Base-by-base conservation (phyloP, 2,113 vertebrate genomes). In the Poeciliopsis retropinna region DNA sequence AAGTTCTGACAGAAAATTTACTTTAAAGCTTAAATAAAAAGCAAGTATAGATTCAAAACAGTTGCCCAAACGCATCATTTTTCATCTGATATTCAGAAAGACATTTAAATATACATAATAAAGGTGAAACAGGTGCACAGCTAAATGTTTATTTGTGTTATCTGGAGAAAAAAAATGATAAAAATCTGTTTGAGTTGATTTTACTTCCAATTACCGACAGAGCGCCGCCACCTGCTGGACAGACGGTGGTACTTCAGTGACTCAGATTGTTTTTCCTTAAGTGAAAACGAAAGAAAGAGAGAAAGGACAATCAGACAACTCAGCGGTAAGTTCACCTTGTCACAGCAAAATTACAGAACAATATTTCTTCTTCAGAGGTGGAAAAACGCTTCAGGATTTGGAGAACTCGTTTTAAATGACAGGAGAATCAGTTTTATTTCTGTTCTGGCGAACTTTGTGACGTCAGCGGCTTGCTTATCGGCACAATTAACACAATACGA, bases 191-290 rank as follows among this genome's bases (percentile, higher is more conserved):
- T 47, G 5, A 47, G 17, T 47, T 47, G 44, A 19, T 17, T 47
- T 47, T 47, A 19, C 14, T 22, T 14, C 4, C 5, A 17, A 14
- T 39, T 8, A 39, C 6, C 3, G 44, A 5, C 11, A 6, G 75
- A 72, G 69, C 22, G 47, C 60, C 71, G 75, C 65, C 88, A 71
- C n/a, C 90, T 90, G 71, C 71, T 80, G 88, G 81, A 65, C 25
- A 70, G 0, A 19, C 3, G 0, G 0, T 1, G 22, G 4, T 9
- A 83, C 0, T 63, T 60, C 75, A 79, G 0, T n/a, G 1, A n/a
- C 2, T 37, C 25, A 10, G 30, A 34, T 14, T 2, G 3, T 1
- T 11, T 60, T 10, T 2, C 0, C 25, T 19, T 57, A 84, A 69
- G 44, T 57, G 72, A 91, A 89, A 88, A 67, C 30, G 67, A 88